Evolutionary conservation across 2,888 invertebrate species (phyloP).

Genomic region (Mythimna impura): DNA sequence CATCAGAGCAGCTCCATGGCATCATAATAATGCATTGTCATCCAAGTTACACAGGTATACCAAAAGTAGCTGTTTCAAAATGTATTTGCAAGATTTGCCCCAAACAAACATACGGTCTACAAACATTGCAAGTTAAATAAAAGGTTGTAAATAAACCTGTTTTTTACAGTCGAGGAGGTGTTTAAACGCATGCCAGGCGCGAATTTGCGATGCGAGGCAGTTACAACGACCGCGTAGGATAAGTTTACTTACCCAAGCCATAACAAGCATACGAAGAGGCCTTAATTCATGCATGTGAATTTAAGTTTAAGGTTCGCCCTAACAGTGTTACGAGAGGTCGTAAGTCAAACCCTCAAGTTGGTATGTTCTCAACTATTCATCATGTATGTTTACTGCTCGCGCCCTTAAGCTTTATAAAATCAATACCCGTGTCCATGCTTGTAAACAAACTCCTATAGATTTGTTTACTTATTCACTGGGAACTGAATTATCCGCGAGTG

Average conservation of each 20-base stretch:
- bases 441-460: constrained; percentile 60
- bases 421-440: constrained; percentile 42
- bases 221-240: not conserved
- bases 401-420: constrained; percentile 21
- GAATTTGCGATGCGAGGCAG: not conserved
- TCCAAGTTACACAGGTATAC: too few species aligned
- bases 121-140: too few species aligned
- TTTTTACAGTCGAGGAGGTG: not conserved
- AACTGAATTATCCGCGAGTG: constrained; percentile 41
- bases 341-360: constrained; percentile 4
- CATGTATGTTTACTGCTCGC: constrained; percentile 3
- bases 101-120: too few species aligned
- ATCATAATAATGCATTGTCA: too few species aligned
- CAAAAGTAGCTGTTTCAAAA: too few species aligned
- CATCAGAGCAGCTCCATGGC: too few species aligned
- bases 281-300: not conserved
- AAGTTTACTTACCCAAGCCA: not conserved
- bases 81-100: too few species aligned
- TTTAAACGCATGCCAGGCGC: not conserved
- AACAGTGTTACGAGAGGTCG: not conserved
- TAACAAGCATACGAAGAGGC: not conserved
- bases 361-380: constrained; percentile 15
- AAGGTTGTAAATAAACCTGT: too few species aligned
- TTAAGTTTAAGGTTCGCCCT: not conserved
- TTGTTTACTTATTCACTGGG: constrained; percentile 62